A percentile compares a stretch with the other conserved stretches of the same genome.
Evolutionary conservation across 2,797 vertebrate species (phyloP).

Genomic region (Capromys pilorides): DNA sequence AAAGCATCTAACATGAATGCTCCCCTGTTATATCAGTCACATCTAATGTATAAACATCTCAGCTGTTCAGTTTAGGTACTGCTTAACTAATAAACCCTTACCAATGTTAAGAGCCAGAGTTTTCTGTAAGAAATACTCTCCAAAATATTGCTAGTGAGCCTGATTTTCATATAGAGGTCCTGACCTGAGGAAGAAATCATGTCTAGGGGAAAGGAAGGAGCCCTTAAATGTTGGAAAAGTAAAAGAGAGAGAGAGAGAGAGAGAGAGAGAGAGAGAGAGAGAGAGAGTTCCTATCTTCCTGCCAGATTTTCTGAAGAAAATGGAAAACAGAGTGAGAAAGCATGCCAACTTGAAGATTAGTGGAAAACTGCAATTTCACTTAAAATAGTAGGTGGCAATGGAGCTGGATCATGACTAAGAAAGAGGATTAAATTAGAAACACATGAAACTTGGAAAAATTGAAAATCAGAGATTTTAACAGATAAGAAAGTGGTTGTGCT

Average conservation of each 20-base stretch:
- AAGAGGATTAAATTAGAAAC: slow-evolving; percentile 63
- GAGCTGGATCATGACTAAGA: slow-evolving; percentile 66
- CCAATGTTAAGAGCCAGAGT: slow-evolving; percentile 29
- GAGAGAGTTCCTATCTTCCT: slow-evolving; percentile 54
- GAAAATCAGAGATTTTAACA: background rate
- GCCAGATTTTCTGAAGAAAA: slow-evolving; percentile 72
- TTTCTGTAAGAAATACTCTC: slow-evolving; percentile 15
- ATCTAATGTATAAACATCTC: background rate
- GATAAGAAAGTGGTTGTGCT: background rate
- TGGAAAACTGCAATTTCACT: slow-evolving; percentile 74
- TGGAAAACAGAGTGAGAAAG: slow-evolving; percentile 69
- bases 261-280: no score
- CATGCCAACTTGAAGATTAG: slow-evolving; percentile 55
- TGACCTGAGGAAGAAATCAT: slow-evolving; percentile 41
- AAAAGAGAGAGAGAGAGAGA: no score
- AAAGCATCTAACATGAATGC: slow-evolving; percentile 9
- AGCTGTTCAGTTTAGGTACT: slow-evolving; percentile 21
- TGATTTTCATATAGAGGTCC: slow-evolving; percentile 55
- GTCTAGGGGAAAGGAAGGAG: slow-evolving; percentile 57
- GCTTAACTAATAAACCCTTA: background rate
- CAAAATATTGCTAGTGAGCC: slow-evolving; percentile 21
- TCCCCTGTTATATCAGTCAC: background rate
- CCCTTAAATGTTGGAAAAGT: slow-evolving; percentile 36
- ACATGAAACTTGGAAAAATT: slow-evolving; percentile 46
- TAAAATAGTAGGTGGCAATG: slow-evolving; percentile 69